phyloP scores from a whole-genome alignment of 1,140 invertebrate genomes.

The Philotrypesis tridentata region DNA sequence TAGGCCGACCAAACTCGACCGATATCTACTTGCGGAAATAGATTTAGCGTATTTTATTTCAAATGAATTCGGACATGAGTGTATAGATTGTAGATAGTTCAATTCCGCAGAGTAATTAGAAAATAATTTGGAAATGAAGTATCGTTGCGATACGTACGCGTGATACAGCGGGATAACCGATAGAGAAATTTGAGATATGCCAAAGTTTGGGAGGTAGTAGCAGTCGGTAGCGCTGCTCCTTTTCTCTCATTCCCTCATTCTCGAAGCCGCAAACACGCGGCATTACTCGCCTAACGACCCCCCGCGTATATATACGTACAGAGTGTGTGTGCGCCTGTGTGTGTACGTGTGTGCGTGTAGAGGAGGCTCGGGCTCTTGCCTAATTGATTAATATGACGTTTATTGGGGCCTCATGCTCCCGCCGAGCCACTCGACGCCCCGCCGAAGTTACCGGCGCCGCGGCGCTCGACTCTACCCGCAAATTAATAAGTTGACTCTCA shows the following conservation, averaged over 20 bases:
- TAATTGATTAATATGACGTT: constrained; percentile 52
- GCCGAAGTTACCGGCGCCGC: background rate
- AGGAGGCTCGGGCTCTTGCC: background rate
- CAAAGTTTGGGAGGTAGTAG: constrained; percentile 11
- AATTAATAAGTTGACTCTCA: constrained; percentile 47
- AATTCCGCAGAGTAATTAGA: too few relatives aligned
- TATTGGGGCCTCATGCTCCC: constrained; percentile 35
- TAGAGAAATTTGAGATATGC: background rate
- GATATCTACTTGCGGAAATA: background rate
- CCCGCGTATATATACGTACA: background rate
- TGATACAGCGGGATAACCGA: background rate
- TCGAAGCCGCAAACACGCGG: constrained; percentile 15
- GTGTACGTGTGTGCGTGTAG: too few relatives aligned
- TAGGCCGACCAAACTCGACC: background rate
- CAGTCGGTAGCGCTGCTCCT: background rate
- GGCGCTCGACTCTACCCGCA: constrained; percentile 27
- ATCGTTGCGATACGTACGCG: background rate
- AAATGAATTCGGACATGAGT: too few relatives aligned
- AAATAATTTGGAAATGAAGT: background rate
- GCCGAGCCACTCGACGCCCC: constrained; percentile 22
- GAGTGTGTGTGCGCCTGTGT: too few relatives aligned
- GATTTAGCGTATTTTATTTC: too few relatives aligned
- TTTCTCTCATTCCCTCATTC: constrained; percentile 4
- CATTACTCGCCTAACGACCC: constrained; percentile 14
- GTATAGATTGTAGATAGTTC: too few relatives aligned